Percentiles rank a stretch among this genome's conserved stretches.
phyloP scores from a whole-genome alignment of 2,113 vertebrate genomes.

The Passer montanus region DNA sequence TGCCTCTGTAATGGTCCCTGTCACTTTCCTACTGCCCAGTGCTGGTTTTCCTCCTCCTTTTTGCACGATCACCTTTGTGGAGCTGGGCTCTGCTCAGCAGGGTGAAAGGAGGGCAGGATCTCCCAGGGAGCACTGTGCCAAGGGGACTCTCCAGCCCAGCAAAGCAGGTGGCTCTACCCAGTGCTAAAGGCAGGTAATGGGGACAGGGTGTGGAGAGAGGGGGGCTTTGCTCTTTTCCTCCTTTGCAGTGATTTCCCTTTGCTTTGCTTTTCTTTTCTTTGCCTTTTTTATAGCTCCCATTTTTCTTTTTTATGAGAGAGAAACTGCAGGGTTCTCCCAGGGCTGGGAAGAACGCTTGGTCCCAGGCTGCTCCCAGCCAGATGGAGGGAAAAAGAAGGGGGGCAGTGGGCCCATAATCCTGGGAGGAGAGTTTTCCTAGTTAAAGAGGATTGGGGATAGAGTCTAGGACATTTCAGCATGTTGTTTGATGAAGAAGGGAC shows the following conservation, averaged over 20 bases:
- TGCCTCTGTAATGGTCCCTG: neutral
- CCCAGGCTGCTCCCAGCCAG: conserved; percentile 60
- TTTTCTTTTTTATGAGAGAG: conserved; percentile 68
- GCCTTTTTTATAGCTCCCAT: conserved; percentile 61
- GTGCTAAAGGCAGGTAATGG: conserved; percentile 8
- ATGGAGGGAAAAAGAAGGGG: conserved; percentile 55
- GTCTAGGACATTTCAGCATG: neutral
- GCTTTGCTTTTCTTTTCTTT: conserved; percentile 57
- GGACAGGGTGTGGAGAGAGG: neutral
- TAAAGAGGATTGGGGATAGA: conserved; percentile 26
- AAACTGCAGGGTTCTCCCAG: conserved; percentile 54
- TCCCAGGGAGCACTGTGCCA: neutral
- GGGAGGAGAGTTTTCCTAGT: conserved; percentile 27
- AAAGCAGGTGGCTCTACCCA: neutral
- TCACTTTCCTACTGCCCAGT: neutral
- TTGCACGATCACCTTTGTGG: neutral
- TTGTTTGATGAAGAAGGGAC: neutral
- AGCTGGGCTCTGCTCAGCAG: neutral
- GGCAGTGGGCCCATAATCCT: conserved; percentile 6
- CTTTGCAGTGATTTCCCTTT: conserved; percentile 12
- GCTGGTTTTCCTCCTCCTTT: neutral
- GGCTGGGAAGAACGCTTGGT: conserved; percentile 39
- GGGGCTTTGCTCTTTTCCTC: conserved; percentile 52
- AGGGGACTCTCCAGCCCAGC: neutral
- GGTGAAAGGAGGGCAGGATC: neutral